Evolutionary conservation across 2,888 invertebrate species (phyloP).

Genomic region (Eupithecia subumbrata): DNA sequence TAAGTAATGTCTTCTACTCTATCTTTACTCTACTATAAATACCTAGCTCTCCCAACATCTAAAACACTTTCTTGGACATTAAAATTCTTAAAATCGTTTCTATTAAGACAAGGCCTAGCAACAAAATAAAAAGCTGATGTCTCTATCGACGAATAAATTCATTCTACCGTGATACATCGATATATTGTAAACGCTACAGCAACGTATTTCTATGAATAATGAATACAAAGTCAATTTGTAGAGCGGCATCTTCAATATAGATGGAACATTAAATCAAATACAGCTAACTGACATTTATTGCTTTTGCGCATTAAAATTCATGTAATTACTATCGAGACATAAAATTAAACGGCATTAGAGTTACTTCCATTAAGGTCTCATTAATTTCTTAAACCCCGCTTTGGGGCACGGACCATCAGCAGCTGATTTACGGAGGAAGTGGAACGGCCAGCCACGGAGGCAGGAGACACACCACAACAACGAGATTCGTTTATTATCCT

Average conservation of each 20-base stretch:
- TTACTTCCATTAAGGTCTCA: slow-evolving; percentile 77
- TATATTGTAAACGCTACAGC: slow-evolving; percentile 54
- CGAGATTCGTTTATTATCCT: slow-evolving; percentile 72
- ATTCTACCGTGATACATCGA: slow-evolving; percentile 56
- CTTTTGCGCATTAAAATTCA: slow-evolving; percentile 76
- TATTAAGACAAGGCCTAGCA: slow-evolving; percentile 36
- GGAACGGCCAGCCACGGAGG: slow-evolving; percentile 44
- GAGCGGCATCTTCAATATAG: slow-evolving; percentile 64
- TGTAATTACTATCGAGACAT: slow-evolving; percentile 69
- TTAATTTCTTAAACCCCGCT: slow-evolving; percentile 79
- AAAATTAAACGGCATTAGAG: slow-evolving; percentile 73
- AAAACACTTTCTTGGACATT: slow-evolving; percentile 1
- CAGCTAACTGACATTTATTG: slow-evolving; percentile 69
- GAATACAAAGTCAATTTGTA: slow-evolving; percentile 63
- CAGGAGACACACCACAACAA: slow-evolving; percentile 58
- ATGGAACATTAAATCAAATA: slow-evolving; percentile 66
- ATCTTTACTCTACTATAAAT: slow-evolving; percentile 43
- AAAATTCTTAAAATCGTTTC: neutral
- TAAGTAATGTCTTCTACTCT: slow-evolving; percentile 60
- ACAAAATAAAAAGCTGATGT: slow-evolving; percentile 43
- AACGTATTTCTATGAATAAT: slow-evolving; percentile 57
- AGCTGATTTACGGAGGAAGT: slow-evolving; percentile 72
- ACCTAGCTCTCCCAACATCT: slow-evolving; percentile 19
- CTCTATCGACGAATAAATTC: slow-evolving; percentile 55
- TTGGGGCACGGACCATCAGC: slow-evolving; percentile 65